These are phyloP conservation scores for Melanotaenia maccullochi DNA, from an alignment of 2,797 vertebrate genomes.

Conservation along the genomic window DNA sequence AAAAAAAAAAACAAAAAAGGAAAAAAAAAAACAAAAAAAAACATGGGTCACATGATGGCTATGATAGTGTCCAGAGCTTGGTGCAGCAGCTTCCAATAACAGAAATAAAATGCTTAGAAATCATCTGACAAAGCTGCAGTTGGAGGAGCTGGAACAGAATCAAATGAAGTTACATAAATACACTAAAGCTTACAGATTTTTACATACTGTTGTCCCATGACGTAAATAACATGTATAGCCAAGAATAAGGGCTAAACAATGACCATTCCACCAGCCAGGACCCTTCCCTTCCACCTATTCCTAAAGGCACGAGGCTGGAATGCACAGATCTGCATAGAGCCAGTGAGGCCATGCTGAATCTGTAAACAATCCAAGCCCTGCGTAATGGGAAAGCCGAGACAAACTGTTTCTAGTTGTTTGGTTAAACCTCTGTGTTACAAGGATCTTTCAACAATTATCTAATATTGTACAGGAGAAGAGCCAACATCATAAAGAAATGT, in stretches of 20 bases:
- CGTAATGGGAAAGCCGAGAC: background rate
- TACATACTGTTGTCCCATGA: slow-evolving; percentile 39
- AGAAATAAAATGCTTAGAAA: slow-evolving; percentile 18
- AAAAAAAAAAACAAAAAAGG: slow-evolving; percentile 33
- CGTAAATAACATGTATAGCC: slow-evolving; percentile 57
- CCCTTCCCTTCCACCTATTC: slow-evolving; percentile 80
- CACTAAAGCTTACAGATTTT: slow-evolving; percentile 22
- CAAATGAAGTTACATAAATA: slow-evolving; percentile 35
- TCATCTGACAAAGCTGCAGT: slow-evolving; percentile 9
- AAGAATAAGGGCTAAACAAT: slow-evolving; percentile 76
- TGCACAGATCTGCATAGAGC: slow-evolving; percentile 35
- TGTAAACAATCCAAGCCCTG: slow-evolving; percentile 33
- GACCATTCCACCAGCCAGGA: slow-evolving; percentile 54
- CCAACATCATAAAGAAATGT: background rate
- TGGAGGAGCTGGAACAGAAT: background rate
- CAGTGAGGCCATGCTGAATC: slow-evolving; percentile 20
- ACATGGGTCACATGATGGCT: slow-evolving; percentile 45
- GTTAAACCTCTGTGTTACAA: background rate
- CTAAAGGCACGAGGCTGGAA: slow-evolving; percentile 61
- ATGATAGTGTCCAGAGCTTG: background rate
- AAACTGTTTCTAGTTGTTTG: slow-evolving; percentile 1
- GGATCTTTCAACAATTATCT: background rate
- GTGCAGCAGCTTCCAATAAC: slow-evolving; percentile 25
- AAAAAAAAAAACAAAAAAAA: slow-evolving; percentile 53
- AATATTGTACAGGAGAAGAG: background rate